Base-by-base conservation (phyloP, 2,888 invertebrate genomes). In the Agrilus mali region DNA sequence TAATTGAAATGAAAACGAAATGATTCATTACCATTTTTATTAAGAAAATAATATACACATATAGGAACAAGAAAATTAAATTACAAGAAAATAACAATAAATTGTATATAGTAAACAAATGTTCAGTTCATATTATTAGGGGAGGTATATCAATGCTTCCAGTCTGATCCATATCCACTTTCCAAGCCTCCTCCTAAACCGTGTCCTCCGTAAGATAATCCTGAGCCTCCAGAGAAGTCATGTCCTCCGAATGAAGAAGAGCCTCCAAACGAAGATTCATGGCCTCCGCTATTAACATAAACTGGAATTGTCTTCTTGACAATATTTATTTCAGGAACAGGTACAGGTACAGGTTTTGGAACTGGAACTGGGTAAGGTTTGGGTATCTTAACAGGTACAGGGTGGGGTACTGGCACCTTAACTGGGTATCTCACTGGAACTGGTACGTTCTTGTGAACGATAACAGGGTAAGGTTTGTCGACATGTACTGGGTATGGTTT, bases 391-490 rank as follows among this genome's bases (percentile, higher is more conserved):
- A 61, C 59, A 45, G 59, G 58, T 22, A 60, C 57, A 40, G 61
- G 64, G n/a, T 61, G 61, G 32, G 62, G 58, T 10, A 63, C 60
- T 15, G 60, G 53, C 40, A 64, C 60, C 49, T 55, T 64, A 8
- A 70, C 66, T 50, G 69, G 67, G 39, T 71, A 68, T 63, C 62
- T 57, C 27, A 63, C 64, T 53, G 40, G 60, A 42, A 56, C 55
- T 31, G 63, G 74, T 2, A 75, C 73, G 0, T 71, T 73, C 48
- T 72, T 74, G 2, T 74, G 67, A 2, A 75, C 73, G 3, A 69
- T 73, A 33, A 70, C 68, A 3, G 73, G 70, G 36, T 74, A 69
- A 3, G 71, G 72, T 42, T 71, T 66, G 44, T 72, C 72, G 0
- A 75, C 71, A 1, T 70, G 61, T 0, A 75, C 71, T 47, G 64